Evolutionary conservation across 2,113 vertebrate genomes (phyloP), one percentile per base, ranked within the genome.

Genomic region (Myotis lucifugus): DNA sequence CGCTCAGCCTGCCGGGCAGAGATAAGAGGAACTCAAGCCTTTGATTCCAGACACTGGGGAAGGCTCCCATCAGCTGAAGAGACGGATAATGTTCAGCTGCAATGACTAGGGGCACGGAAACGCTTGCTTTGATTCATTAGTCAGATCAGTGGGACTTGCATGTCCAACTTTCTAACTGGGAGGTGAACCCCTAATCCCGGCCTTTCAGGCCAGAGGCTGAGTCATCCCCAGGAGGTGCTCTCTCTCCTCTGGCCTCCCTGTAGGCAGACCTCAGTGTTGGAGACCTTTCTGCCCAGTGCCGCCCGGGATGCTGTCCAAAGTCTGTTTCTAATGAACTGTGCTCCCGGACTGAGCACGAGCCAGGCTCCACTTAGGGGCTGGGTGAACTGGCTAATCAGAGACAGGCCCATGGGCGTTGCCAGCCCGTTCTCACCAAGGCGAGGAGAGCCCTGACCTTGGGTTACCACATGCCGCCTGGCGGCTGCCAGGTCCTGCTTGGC

Each of bases 341-440:
- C 13, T 14, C 37, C 76, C n/a, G 89, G 72, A 52, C 6, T 42
- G 10, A 48, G 61, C 21, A 40, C 78, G 50, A 96, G 29, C 25
- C 66, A 52, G 46, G 19, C 61, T 67, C 69, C 66, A 64, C 48
- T 83, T 85, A 85, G 89, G 50, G 94, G 25, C 3, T 66, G 88
- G 56, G 70, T 27, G 29, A 83, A 72, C 32, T 2, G 13, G 40
- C 32, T 78, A 77, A 93, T 67, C 8, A 15, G 77, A 94, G 90
- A 93, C 34, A 74, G 85, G 25, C 59, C 37, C 18, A 8, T 42
- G 34, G 34, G 50, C 37, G 8, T 40, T 1, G 4, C 25, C 50
- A 77, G 77, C 27, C 85, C 9, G 19, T 3, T 86, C 25, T n/a
- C 40, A 3, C 13, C 0, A 6, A 50, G 32, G 17, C 21, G 64